A percentile compares a stretch with the other conserved stretches of the same genome.
phyloP scores from a whole-genome alignment of 1,140 invertebrate genomes.

The Stratiolaelaps scimitus region DNA sequence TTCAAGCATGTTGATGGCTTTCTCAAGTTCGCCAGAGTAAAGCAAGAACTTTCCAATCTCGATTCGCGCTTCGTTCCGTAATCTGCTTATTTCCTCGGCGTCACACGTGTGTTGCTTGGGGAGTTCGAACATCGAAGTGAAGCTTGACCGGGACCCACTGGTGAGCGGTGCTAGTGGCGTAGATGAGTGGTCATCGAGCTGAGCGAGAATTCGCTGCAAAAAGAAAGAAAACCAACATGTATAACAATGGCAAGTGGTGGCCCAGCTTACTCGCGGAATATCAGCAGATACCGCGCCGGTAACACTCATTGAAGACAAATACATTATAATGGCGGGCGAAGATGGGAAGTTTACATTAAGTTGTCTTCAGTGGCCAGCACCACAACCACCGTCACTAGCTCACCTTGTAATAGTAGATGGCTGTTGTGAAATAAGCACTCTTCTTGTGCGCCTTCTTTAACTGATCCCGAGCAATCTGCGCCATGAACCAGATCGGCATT shows the following conservation, averaged over 20 bases:
- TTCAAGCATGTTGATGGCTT: background rate
- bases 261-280: no score
- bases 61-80: background rate
- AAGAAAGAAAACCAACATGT: no score
- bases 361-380: no score
- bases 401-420: constrained; percentile 3
- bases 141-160: background rate
- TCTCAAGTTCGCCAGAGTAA: constrained; percentile 16
- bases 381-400: no score
- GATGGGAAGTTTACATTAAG: no score
- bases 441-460: constrained; percentile 8
- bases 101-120: constrained; percentile 6
- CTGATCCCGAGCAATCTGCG: constrained; percentile 10
- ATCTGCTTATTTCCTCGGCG: background rate
- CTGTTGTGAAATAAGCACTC: background rate
- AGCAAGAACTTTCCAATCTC: constrained; percentile 18
- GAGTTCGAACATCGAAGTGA: background rate
- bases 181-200: background rate
- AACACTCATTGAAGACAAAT: no score
- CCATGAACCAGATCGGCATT: constrained; percentile 1
- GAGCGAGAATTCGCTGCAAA: background rate
- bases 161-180: background rate
- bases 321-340: no score
- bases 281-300: no score
- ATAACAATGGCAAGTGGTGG: no score